Conservation (phyloP, 2,797 vertebrate genomes). For the Rhinophrynus dorsalis region DNA sequence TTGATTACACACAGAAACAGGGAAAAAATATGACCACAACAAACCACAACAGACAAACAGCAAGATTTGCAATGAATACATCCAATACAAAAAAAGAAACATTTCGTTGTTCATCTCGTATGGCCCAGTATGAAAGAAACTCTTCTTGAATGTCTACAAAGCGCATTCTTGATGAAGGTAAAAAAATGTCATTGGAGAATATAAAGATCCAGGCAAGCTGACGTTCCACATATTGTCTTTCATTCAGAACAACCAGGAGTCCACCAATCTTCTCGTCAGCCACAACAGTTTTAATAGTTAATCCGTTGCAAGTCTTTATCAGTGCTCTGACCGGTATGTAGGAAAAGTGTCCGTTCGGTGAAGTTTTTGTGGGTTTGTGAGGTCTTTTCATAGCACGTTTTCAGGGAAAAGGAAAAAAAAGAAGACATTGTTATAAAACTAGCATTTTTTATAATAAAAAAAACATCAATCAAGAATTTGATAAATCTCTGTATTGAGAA, state of each 20-base stretch:
- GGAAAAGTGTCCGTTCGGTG: conserved; percentile 74
- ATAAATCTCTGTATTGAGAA: no score
- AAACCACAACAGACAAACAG: conserved; percentile 48
- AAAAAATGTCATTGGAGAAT: conserved; percentile 50
- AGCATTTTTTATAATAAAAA: not conserved
- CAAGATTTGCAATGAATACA: conserved; percentile 49
- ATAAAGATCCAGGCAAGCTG: conserved; percentile 25
- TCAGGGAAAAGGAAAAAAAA: not conserved
- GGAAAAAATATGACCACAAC: conserved; percentile 51
- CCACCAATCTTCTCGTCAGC: not conserved
- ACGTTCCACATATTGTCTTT: not conserved
- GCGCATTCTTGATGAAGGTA: conserved; percentile 48
- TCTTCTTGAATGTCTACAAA: conserved; percentile 33
- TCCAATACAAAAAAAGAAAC: conserved; percentile 58
- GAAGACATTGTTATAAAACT: not conserved
- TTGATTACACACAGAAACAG: conserved; percentile 44
- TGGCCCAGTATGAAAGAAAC: conserved; percentile 53
- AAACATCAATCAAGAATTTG: no score
- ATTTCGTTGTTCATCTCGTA: conserved; percentile 38
- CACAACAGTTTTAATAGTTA: not conserved
- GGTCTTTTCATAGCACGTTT: conserved; percentile 56
- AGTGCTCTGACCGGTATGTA: conserved; percentile 66
- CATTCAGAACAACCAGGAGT: not conserved
- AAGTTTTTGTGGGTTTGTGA: conserved; percentile 69
- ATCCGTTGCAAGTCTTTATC: conserved; percentile 46